phyloP scores from a whole-genome alignment of 2,113 vertebrate genomes.

The Glaucomys volans region DNA sequence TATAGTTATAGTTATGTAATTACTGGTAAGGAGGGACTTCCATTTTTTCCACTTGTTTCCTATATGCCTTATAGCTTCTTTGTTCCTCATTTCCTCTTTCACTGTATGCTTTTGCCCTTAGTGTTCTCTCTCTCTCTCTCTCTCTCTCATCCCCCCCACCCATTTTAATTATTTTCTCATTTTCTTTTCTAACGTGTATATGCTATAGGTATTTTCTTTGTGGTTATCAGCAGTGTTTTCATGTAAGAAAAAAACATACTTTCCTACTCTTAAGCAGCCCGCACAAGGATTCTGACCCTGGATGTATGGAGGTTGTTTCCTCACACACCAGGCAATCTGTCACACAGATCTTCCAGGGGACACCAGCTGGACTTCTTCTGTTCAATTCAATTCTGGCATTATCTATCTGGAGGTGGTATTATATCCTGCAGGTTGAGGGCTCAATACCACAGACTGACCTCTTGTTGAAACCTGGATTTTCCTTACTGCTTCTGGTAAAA shows the following conservation, averaged over 20 bases:
- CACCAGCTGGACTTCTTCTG: not conserved
- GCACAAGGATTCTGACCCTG: not conserved
- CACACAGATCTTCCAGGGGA: not conserved
- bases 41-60: not conserved
- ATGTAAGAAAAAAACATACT: not conserved
- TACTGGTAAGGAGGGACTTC: not conserved
- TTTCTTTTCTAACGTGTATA: not conserved
- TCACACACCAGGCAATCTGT: not conserved
- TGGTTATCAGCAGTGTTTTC: not conserved
- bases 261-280: not conserved
- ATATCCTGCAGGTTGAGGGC: not conserved
- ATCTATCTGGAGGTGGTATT: not conserved
- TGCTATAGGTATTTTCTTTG: not conserved
- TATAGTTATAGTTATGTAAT: not conserved
- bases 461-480: not conserved
- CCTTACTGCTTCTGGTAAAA: not conserved
- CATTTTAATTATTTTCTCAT: not conserved
- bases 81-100: not conserved
- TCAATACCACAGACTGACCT: not conserved
- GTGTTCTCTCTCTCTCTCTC: not conserved
- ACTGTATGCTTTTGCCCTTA: not conserved
- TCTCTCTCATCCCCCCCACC: accelerated
- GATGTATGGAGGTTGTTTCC: not conserved
- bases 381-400: not conserved
- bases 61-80: not conserved